These are phyloP conservation scores for Hypercompe scribonia DNA, from an alignment of 2,888 invertebrate species.

Conservation along the genomic window DNA sequence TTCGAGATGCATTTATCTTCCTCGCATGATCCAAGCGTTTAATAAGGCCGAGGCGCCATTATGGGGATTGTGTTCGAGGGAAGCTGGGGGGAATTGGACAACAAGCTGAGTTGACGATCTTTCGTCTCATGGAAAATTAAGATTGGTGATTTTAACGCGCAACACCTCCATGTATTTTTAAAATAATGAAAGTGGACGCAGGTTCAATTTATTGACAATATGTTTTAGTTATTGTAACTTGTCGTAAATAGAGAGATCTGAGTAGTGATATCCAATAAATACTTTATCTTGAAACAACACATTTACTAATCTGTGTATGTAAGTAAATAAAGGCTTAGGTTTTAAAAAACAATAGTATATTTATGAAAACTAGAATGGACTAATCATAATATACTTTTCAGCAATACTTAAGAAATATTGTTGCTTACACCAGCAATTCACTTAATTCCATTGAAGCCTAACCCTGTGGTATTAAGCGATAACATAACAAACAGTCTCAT, in stretches of 20 bases:
- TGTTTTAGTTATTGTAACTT: background rate
- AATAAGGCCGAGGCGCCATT: constrained; percentile 74
- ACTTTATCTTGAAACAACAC: no score
- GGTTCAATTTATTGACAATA: constrained; percentile 20
- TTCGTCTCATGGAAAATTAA: constrained; percentile 55
- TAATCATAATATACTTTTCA: no score
- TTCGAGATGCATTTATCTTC: constrained; percentile 81
- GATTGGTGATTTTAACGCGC: constrained; percentile 40
- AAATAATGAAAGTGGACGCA: constrained; percentile 26
- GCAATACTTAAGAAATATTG: background rate
- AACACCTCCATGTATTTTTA: constrained; percentile 30
- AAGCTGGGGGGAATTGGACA: constrained; percentile 61
- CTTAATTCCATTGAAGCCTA: constrained; percentile 32
- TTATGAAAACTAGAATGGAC: no score
- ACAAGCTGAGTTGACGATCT: constrained; percentile 54
- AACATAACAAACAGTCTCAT: constrained; percentile 46
- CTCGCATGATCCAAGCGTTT: constrained; percentile 76
- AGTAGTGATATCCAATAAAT: no score
- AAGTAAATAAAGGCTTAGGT: no score
- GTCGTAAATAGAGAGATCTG: background rate
- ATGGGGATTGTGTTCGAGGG: constrained; percentile 70
- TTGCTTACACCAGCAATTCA: background rate
- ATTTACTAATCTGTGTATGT: no score
- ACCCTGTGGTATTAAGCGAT: constrained; percentile 37
- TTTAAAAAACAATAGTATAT: no score